Percentiles rank a stretch among this genome's conserved stretches.
Conservation (phyloP, 2,888 invertebrate species). For the Drosophila nigritarsus region DNA sequence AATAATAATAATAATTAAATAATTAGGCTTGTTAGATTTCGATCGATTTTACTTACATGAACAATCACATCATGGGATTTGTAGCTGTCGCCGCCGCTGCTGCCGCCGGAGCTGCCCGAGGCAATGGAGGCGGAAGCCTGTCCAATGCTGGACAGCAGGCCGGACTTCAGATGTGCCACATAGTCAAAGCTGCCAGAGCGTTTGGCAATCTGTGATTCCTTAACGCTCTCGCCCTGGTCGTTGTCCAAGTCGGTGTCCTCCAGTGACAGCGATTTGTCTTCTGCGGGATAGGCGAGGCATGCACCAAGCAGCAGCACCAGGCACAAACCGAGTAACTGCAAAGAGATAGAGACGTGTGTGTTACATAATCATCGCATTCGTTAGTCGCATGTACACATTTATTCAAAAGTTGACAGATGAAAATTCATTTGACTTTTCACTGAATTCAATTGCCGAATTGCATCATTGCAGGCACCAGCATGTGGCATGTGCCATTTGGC, state of each 20-base stretch:
- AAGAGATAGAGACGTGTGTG: conserved; percentile 5
- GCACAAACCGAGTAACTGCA: conserved; percentile 57
- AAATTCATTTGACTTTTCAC: conserved; percentile 17
- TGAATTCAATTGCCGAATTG: conserved; percentile 57
- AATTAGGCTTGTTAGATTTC: not conserved
- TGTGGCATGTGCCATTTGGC: conserved; percentile 34
- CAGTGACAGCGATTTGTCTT: conserved; percentile 71
- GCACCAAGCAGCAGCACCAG: conserved; percentile 53
- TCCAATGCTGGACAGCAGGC: conserved; percentile 83
- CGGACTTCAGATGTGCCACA: conserved; percentile 83
- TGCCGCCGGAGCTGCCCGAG: conserved; percentile 83
- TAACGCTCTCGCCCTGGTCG: conserved; percentile 79
- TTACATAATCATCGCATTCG: conserved; percentile 14
- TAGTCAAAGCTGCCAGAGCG: conserved; percentile 84
- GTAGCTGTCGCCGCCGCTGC: conserved; percentile 76
- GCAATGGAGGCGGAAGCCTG: conserved; percentile 85
- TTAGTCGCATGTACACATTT: conserved; percentile 3
- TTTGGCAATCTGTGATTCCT: conserved; percentile 81
- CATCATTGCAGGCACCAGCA: conserved; percentile 41
- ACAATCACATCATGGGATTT: conserved; percentile 75
- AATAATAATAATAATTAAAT: not conserved
- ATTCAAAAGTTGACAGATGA: conserved; percentile 12
- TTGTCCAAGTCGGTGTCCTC: conserved; percentile 81
- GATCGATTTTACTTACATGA: conserved; percentile 63
- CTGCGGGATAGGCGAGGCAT: conserved; percentile 77